Evolutionary conservation across 2,113 vertebrate genomes (phyloP).

Genomic region (Corythaeola cristata): DNA sequence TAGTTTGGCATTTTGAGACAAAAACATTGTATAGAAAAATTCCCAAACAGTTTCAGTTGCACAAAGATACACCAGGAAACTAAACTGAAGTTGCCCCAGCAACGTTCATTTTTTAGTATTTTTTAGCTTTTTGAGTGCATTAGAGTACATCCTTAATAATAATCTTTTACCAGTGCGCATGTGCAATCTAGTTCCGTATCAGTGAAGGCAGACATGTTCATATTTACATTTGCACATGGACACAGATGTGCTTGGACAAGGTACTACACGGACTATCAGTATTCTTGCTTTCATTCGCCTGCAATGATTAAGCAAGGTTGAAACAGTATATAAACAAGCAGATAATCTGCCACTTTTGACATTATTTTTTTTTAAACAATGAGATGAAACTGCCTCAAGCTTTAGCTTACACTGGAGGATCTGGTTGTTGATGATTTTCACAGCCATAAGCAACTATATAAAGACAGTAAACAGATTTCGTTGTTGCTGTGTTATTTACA

Average conservation of each 20-base stretch:
- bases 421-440: neutral
- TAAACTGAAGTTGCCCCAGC: neutral
- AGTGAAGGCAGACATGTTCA: fast-evolving
- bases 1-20: neutral
- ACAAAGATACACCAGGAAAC: neutral
- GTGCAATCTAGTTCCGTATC: neutral
- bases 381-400: neutral
- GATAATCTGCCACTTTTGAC: neutral
- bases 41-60: neutral
- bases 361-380: neutral
- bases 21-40: neutral
- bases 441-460: neutral
- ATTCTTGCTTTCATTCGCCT: neutral
- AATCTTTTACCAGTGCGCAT: neutral
- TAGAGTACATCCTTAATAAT: neutral
- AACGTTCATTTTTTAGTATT: neutral
- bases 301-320: neutral
- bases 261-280: neutral
- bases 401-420: neutral
- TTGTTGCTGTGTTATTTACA: neutral
- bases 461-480: neutral
- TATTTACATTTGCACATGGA: fast-evolving
- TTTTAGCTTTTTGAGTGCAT: neutral
- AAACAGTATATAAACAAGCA: neutral
- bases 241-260: neutral